Conservation (phyloP, 2,888 invertebrate species). For the Carcina quercana region DNA sequence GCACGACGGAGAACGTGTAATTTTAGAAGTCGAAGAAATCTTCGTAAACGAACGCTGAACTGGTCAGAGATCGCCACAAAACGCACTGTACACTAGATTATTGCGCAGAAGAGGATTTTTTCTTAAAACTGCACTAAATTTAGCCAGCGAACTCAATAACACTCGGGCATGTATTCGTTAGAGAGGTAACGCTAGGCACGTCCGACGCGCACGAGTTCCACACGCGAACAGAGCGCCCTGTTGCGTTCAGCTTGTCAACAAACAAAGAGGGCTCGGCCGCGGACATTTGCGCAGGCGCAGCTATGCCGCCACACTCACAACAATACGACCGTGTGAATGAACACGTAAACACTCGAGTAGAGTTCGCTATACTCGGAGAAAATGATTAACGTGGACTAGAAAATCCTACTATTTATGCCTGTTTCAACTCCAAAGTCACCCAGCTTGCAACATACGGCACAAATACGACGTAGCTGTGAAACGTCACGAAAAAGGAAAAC, state of each 20-base stretch:
- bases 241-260: conserved; percentile 65
- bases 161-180: conserved; percentile 33
- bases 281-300: conserved; percentile 53
- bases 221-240: conserved; percentile 37
- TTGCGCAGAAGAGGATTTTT: conserved; percentile 41
- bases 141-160: conserved; percentile 49
- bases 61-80: conserved; percentile 31
- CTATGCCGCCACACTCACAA: conserved; percentile 45
- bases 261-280: conserved; percentile 65
- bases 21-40: conserved; percentile 47
- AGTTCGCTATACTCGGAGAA: conserved; percentile 21
- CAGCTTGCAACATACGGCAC: not conserved
- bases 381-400: too few species aligned
- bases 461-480: not conserved
- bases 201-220: conserved; percentile 37
- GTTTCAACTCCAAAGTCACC: conserved; percentile 14
- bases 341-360: conserved; percentile 54
- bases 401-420: conserved; percentile 9
- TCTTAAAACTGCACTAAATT: conserved; percentile 54
- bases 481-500: conserved; percentile 22
- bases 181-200: conserved; percentile 34
- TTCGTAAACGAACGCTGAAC: conserved; percentile 31
- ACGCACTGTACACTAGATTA: conserved; percentile 44
- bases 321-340: conserved; percentile 55
- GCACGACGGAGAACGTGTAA: conserved; percentile 49